A percentile compares a stretch with the other conserved stretches of the same genome.
Evolutionary conservation across 2,888 invertebrate species (phyloP).

Genomic region (Mimachlamys varia): DNA sequence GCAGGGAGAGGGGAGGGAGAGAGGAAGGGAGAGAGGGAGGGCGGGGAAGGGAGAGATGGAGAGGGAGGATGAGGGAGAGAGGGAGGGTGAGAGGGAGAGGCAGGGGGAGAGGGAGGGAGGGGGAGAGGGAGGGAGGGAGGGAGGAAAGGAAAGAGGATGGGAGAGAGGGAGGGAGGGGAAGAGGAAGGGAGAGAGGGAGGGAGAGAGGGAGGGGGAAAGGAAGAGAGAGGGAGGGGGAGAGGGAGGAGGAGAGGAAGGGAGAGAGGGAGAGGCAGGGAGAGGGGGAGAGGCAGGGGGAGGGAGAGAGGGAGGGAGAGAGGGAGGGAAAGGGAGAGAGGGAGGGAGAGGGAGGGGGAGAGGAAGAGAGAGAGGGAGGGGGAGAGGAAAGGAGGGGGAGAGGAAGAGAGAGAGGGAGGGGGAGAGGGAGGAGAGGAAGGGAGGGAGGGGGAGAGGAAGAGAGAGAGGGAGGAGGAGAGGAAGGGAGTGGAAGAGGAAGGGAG

Average conservation of each 20-base stretch:
- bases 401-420: not conserved
- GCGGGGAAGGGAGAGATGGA: not conserved
- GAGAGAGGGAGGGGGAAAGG: not conserved
- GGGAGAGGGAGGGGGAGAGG: not conserved
- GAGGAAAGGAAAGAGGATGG: not conserved
- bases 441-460: not conserved
- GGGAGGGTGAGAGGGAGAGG: not conserved
- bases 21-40: not conserved
- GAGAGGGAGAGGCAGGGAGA: not conserved
- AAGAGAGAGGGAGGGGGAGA: not conserved
- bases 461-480: not conserved
- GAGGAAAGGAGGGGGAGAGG: not conserved
- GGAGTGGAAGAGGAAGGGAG: too few relatives aligned
- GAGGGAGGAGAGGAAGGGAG: too few relatives aligned
- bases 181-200: not conserved
- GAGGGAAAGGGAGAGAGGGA: not conserved
- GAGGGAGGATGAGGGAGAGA: not conserved
- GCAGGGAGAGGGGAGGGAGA: not conserved
- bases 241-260: not conserved
- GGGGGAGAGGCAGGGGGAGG: not conserved
- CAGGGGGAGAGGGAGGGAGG: not conserved
- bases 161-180: not conserved
- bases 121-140: not conserved
- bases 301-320: not conserved
- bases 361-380: not conserved